A percentile compares a stretch with the other conserved stretches of the same genome.
phyloP scores from a whole-genome alignment of 53 echinoderm and acorn worm species.

The Crossaster papposus region DNA sequence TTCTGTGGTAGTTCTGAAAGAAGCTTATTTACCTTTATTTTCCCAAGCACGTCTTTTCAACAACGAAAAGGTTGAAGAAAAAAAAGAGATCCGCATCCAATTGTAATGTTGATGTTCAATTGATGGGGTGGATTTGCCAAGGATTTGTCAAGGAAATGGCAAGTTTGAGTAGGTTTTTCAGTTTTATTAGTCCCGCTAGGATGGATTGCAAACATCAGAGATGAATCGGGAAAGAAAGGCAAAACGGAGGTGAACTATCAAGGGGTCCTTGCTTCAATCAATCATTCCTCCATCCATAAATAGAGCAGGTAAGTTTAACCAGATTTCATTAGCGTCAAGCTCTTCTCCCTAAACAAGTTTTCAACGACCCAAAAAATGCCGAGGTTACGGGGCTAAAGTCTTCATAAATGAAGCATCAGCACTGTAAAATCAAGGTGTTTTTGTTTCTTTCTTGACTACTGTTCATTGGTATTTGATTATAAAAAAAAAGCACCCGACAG shows the following conservation, averaged over 20 bases:
- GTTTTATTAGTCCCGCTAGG: neutral
- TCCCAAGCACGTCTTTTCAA: neutral
- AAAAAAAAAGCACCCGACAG: no score
- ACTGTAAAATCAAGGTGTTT: no score
- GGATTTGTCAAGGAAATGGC: slow-evolving; percentile 8
- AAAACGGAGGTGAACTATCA: neutral
- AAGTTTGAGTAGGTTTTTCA: neutral
- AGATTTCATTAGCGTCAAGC: neutral
- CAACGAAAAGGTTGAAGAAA: no score
- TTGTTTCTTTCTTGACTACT: no score
- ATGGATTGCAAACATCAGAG: neutral
- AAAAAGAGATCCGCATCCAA: neutral
- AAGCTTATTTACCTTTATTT: neutral
- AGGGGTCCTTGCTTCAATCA: neutral
- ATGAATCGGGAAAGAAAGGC: neutral
- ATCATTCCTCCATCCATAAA: neutral
- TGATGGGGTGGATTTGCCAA: neutral
- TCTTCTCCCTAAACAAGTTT: neutral
- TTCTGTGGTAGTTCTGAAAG: neutral
- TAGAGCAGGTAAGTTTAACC: neutral
- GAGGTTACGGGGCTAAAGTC: neutral
- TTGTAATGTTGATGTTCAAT: neutral
- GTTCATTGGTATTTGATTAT: no score
- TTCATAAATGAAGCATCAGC: neutral
- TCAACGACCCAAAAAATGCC: neutral